These are phyloP conservation scores for Pristiophorus japonicus DNA, from an alignment of 2,113 vertebrate species.

Conservation along the genomic window DNA sequence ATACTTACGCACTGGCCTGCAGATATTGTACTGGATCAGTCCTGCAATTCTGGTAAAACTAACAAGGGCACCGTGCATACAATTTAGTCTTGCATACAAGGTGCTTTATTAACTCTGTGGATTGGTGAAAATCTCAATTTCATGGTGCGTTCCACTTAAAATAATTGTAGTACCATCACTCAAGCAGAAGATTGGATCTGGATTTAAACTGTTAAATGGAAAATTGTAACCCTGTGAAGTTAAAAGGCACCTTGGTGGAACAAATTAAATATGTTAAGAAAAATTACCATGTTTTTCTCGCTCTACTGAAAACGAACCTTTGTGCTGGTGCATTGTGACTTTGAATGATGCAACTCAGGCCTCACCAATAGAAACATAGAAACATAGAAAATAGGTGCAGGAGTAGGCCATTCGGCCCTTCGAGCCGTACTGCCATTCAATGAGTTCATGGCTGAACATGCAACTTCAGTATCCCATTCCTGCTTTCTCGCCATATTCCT, in stretches of 20 bases:
- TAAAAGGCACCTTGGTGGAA: background rate
- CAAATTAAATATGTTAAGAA: background rate
- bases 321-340: background rate
- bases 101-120: background rate
- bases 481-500: too few species aligned
- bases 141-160: background rate
- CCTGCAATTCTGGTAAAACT: background rate
- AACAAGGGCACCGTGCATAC: background rate
- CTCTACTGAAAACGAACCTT: background rate
- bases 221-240: background rate
- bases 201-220: background rate
- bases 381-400: too few species aligned
- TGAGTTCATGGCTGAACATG: too few species aligned
- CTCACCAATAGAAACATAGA: too few species aligned
- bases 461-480: too few species aligned
- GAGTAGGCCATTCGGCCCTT: too few species aligned
- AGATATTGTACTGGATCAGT: too few species aligned
- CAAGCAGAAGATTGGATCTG: background rate
- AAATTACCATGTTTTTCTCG: background rate
- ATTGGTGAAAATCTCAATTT: background rate
- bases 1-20: too few species aligned
- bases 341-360: background rate
- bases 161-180: background rate
- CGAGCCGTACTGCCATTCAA: too few species aligned
- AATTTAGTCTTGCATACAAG: background rate